Conservation (phyloP, 2,113 vertebrate species). For the Callorhinus ursinus region DNA sequence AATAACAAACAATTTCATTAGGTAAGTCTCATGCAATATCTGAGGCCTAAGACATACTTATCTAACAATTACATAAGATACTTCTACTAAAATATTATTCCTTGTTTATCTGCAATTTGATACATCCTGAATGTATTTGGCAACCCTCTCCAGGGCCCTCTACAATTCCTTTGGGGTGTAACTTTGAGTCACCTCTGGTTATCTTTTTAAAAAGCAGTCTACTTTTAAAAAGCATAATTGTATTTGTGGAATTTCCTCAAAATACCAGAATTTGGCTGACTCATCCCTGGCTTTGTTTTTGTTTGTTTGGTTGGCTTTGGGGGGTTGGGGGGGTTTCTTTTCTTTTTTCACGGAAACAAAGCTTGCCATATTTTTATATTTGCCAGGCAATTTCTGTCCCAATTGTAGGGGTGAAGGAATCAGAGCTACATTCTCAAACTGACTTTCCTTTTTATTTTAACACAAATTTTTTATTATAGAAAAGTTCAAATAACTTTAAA, state of each 20-base stretch:
- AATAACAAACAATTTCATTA: not conserved
- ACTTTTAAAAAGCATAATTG: constrained; percentile 27
- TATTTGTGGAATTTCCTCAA: constrained; percentile 62
- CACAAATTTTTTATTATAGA: not conserved
- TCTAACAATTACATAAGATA: not conserved
- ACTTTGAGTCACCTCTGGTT: constrained; percentile 46
- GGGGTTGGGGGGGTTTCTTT: not conserved
- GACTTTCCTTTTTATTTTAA: constrained; percentile 1
- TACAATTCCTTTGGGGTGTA: not conserved
- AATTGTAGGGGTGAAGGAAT: not conserved
- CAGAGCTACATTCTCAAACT: not conserved
- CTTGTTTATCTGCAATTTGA: constrained; percentile 11
- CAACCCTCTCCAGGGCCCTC: not conserved
- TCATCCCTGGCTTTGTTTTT: not conserved
- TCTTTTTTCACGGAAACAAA: not conserved
- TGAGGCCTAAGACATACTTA: not conserved
- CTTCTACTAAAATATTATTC: not conserved
- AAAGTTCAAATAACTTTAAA: not conserved
- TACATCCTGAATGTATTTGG: not conserved
- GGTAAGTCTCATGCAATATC: not conserved
- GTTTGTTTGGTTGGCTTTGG: not conserved
- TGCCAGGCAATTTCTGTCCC: not conserved
- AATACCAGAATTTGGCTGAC: constrained; percentile 51
- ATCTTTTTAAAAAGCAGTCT: constrained; percentile 26
- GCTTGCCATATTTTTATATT: constrained; percentile 14